These are phyloP conservation scores for Gymnogyps californianus DNA, from an alignment of 2,113 vertebrate species.

Conservation along the genomic window DNA sequence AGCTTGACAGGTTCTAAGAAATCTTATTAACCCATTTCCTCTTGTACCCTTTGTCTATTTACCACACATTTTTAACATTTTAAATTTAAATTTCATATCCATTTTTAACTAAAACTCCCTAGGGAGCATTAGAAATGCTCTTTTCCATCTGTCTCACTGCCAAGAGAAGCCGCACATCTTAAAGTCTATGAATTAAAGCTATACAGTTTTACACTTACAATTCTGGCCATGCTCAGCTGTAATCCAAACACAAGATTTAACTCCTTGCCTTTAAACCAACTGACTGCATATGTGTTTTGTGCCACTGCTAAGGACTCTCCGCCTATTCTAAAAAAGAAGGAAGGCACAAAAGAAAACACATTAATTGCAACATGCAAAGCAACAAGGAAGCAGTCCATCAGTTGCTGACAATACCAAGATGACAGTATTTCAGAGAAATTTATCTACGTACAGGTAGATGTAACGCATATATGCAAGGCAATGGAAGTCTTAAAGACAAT, in stretches of 20 bases:
- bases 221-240: conserved; percentile 96
- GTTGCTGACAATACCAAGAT: too few species aligned
- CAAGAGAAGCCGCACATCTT: not conserved
- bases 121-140: not conserved
- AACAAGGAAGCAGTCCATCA: not conserved
- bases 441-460: too few species aligned
- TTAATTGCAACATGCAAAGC: not conserved
- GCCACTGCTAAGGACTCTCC: conserved; percentile 97
- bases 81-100: not conserved
- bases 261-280: conserved; percentile 98
- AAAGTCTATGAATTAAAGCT: not conserved
- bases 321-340: conserved; percentile 80
- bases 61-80: too few species aligned
- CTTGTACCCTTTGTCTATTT: not conserved
- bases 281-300: conserved; percentile 96
- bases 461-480: fast-evolving
- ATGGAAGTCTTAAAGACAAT: fast-evolving
- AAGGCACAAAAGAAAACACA: fast-evolving
- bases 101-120: not conserved
- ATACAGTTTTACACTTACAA: conserved; percentile 75
- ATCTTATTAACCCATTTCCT: not conserved
- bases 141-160: not conserved
- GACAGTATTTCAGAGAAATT: not conserved
- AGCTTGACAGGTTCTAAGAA: not conserved
- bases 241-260: conserved; percentile 96